Evolutionary conservation across 2,113 vertebrate genomes (phyloP), one percentile per base, ranked within the genome.

Genomic region (Scomber colias): DNA sequence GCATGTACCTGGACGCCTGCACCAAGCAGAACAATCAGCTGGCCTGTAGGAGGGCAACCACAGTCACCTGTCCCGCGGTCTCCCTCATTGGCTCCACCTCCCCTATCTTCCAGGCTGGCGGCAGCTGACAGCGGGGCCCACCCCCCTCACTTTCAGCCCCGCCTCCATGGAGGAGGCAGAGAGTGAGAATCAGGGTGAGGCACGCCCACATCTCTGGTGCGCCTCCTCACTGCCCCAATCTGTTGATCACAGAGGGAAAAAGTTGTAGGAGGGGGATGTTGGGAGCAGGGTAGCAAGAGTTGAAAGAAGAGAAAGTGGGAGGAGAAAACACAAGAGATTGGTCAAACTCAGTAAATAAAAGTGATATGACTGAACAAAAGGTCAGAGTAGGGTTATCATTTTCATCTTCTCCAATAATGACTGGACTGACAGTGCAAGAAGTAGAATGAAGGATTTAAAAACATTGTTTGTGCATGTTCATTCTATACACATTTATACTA

Each of bases 21-120:
- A 90, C 87, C 90, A 97, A 81, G 62, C 98, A 99, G 90, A 97
- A 91, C 14, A 92, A 91, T 98, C 98, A 99, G 95, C 96, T 99
- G 51, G 98, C 97, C 81, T 98, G 95, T 2, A 99, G 93, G 15
- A 97, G 96, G 6, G 96, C 97, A 56, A 99, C 96, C 72, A 99
- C 97, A 0, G 95, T 96, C 88, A 99, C 97, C 0, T 5, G 86
- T 0, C 97, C 97, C 60, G 82, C 83, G 0, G 96, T 87, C 27
- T 81, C 92, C 79, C 93, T 93, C 97, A 99, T 98, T 0, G 97
- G 97, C 49, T 95, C 90, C 76, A 90, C 83, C 15, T 95, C 94
- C 55, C 94, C 92, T 10, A 98, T 95, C 1, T 0, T 94, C 98
- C 98, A 99, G 53, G 78, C 40, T 0, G 96, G 94, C 4, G 98